Evolutionary conservation across 2,797 vertebrate species (phyloP), one percentile per base, ranked within the genome.

Genomic region (Enteromius treurensis): DNA sequence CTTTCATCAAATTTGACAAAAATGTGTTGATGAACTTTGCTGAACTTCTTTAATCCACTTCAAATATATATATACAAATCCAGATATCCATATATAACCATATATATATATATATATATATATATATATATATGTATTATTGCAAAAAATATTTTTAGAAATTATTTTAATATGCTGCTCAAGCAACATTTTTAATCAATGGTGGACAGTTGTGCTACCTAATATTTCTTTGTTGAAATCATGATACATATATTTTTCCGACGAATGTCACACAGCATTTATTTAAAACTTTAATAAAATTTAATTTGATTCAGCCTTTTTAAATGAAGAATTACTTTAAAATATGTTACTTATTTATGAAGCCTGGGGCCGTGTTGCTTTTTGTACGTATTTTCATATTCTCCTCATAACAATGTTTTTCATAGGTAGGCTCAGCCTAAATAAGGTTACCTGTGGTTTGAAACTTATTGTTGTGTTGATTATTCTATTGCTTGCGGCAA

Each of bases 401-500:
- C 9, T 26, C 21, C 45, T 40, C 5, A 40, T 74, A 32, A 74
- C 51, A 45, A 37, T 74, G 42, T 32, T 51, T 53, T 60, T 74
- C 17, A 71, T 23, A 2, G 19, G 23, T 17, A 45, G 42, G 42
- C 42, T 10, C 11, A 47, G 34, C 53, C 40, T 49, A 49, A 23
- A 71, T 34, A 62, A 58, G 53, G 3, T 58, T 58, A 32, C 19
- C 67, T 26, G 32, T 45, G 62, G 70, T 74, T 51, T 49, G 34
- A 51, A 40, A 49, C 10, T 21, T 70, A 53, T 23, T 79, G 5
- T 47, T 34, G 58, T 74, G 45, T 74, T 40, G 32, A 81, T 62
- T 74, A 37, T 14, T 51, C 42, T 23, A 6, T 51, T 15, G 21
- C 29, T 74, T 74, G 80, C 26, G 21, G 70, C 70, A 81, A 14